These are phyloP conservation scores for Thunnus albacares DNA, from an alignment of 2,797 vertebrate genomes.

Conservation along the genomic window DNA sequence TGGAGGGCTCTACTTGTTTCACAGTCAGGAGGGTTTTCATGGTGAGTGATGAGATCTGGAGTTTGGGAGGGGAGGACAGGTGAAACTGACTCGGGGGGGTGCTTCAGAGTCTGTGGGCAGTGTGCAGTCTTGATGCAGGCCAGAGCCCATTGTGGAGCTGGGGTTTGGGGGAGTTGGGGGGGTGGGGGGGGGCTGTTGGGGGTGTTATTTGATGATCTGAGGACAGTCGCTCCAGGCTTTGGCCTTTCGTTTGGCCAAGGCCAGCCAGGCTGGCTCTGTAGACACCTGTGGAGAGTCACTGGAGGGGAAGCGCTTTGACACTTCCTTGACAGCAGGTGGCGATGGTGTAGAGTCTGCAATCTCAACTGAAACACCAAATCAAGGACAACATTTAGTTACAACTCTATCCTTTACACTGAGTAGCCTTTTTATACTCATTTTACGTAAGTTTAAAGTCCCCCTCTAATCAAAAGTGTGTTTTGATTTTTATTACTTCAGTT, in stretches of 20 bases:
- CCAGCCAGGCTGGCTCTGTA: conserved; percentile 98
- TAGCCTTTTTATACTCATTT: background rate
- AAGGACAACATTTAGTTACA: background rate
- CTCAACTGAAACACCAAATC: conserved; percentile 88
- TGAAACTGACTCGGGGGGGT: conserved; percentile 39
- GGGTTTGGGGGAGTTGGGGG: background rate
- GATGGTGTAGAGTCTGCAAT: conserved; percentile 92
- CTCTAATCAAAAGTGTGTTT: background rate
- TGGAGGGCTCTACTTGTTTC: conserved; percentile 61
- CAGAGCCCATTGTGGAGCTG: conserved; percentile 30
- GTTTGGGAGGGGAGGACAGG: background rate
- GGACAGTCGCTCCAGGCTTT: conserved; percentile 99
- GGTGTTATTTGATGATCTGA: conserved; percentile 97
- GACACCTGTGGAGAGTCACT: conserved; percentile 92
- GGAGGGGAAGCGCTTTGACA: conserved; percentile 95
- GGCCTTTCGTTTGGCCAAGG: conserved; percentile 98
- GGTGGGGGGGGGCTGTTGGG: background rate
- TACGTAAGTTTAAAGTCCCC: background rate
- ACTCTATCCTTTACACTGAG: background rate
- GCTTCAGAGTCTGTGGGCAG: conserved; percentile 66
- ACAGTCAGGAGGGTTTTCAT: conserved; percentile 48
- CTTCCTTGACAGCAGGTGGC: conserved; percentile 91
- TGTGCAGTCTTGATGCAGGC: conserved; percentile 63
- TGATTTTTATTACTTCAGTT: too few species aligned
- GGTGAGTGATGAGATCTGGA: conserved; percentile 23